Evolutionary conservation across 2,113 vertebrate species (phyloP).

Genomic region (Orthochromis indermauri): DNA sequence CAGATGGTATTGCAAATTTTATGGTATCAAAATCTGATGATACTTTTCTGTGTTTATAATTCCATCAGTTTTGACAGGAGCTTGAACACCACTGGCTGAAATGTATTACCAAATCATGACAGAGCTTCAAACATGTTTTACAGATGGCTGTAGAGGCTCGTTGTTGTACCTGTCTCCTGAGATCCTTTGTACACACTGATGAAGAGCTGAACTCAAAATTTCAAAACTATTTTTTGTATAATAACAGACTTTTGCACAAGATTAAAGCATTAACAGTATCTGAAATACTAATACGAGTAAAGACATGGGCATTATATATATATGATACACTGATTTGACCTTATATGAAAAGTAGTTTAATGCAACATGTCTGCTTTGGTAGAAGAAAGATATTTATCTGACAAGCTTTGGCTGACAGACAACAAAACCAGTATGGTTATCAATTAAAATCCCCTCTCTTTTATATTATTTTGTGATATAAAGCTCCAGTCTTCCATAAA

Average conservation of each 20-base stretch:
- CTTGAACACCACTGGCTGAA: not conserved
- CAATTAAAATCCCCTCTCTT: not conserved
- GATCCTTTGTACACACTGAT: not conserved
- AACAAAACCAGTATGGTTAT: not conserved
- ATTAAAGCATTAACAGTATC: not conserved
- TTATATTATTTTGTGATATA: not conserved
- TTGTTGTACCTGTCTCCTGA: not conserved
- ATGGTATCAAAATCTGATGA: not conserved
- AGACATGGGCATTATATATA: not conserved
- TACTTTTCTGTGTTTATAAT: not conserved
- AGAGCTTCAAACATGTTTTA: not conserved
- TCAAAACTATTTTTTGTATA: not conserved
- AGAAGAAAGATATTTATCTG: not conserved
- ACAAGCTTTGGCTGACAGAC: not conserved
- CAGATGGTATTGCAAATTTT: not conserved
- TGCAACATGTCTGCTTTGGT: not conserved
- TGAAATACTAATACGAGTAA: not conserved
- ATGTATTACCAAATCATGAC: not conserved
- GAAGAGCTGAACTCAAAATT: not conserved
- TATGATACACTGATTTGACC: not conserved
- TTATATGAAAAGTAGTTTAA: not conserved
- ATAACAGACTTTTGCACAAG: not conserved
- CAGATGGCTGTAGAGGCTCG: fast-evolving
- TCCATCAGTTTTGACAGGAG: not conserved
- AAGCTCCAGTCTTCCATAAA: not conserved